Evolutionary conservation across 2,888 invertebrate genomes (phyloP), one percentile per base, ranked within the genome.

Genomic region (Drosophila neotestacea): DNA sequence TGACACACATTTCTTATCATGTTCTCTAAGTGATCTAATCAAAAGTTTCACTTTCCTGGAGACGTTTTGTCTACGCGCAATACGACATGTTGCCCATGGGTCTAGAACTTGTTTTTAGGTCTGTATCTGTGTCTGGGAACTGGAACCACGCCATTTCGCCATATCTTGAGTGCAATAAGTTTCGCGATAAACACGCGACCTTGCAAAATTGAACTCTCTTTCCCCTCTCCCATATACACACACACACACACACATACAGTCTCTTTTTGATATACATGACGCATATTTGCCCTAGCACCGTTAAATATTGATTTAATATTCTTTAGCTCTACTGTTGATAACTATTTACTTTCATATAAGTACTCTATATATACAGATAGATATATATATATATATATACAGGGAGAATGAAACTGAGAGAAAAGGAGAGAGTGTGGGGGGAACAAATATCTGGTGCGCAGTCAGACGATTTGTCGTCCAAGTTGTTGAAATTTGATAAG

Each of bases 261-360:
- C 16, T 28, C 16, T 27, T 4, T 42, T 16, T 13, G 16, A 22
- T 6, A 50, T 47, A 56, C 54, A 66, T 84, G 84, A 88, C 84
- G 89, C 84, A 84, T 84, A 73, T 84, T 78, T 72, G 82, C 85
- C 82, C 71, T 85, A 81, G 89, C 87, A 87, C 82, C 85, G 89
- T 81, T 81, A 60, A 81, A 69, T 84, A 84, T 84, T 89, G 84
- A 84, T 84, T 84, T 84, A 84, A 84, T 84, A 84, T 84, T 84
- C 85, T 67, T 73, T 44, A 50, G 61, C 60, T 75, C 39, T 16
- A 52, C 60, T 63, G 48, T 50, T 70, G 70, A 77, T 70, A 77
- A 70, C 39, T 70, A 61, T 73, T 60, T 63, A 46, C 61, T 51
- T 39, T 28, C 36, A 39, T 52, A 54, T 7, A 46, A 55, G 55